Base-by-base conservation (phyloP, 2,888 invertebrate genomes). In the Chrysolina americana region DNA sequence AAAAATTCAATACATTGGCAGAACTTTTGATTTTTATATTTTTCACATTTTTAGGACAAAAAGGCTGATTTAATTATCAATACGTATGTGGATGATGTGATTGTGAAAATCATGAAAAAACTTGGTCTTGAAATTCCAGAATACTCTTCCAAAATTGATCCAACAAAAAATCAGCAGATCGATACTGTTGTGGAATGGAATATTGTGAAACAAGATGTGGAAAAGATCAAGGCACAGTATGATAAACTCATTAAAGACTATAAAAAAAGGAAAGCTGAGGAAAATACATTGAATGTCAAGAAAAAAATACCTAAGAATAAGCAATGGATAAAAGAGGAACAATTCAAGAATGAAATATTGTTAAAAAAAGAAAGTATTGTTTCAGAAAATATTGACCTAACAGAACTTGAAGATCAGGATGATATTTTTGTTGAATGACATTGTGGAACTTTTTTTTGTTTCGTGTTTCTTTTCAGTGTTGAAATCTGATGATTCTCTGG, bases 41-140 rank as follows among this genome's bases (percentile, higher is more conserved):
- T 41, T 23, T 62, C 72, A 70, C n/a, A 17, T 41, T 81, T 91
- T 59, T 85, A 96, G 96, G 97, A 98, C 85, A 95, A 95, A 85
- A 96, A 96, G 89, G 95, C 97, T 28, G 95, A 97, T 87, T 88
- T 98, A 74, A 91, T 95, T 65, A 96, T 98, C 79, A 94, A 96
- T 84, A 92, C 94, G 17, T 98, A 96, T 88, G 96, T 98, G 0
- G 98, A 98, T 87, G 92, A 93, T 71, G 92, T 98, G 65, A 89
- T 97, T 83, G 89, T 90, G 73, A 92, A 92, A 84, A 90, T 97
- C 0, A 93, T 95, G 91, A 92, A 93, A 83, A 90, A 92, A 74
- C 89, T 98, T 48, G 92, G 91, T 13, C 84, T 97, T 23, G 92
- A 93, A 81, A 93, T 96, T 84, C 94, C 95, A 2, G 90, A 91